Percentiles rank a stretch among this genome's conserved stretches.
Evolutionary conservation across 2,797 vertebrate genomes (phyloP).

Genomic region (Crenichthys baileyi): DNA sequence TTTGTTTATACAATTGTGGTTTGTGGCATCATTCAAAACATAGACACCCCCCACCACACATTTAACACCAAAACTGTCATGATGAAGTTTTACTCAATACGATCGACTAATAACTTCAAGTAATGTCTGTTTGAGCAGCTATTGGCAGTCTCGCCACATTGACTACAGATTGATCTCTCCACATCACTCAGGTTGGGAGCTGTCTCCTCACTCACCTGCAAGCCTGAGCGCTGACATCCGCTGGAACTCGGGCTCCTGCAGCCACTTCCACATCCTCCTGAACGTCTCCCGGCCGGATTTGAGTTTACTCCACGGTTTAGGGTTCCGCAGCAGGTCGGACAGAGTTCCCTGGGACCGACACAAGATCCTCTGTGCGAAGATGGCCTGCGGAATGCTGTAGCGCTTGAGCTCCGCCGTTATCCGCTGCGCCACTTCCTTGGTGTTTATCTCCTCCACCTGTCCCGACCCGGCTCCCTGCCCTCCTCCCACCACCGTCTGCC

Average conservation of each 20-base stretch:
- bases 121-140: slow-evolving; percentile 79
- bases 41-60: slow-evolving; percentile 62
- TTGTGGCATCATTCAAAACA: slow-evolving; percentile 74
- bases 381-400: slow-evolving; percentile 98
- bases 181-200: slow-evolving; percentile 76
- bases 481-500: slow-evolving; percentile 82
- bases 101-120: slow-evolving; percentile 81
- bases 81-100: slow-evolving; percentile 80
- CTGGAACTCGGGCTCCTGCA: slow-evolving; percentile 98
- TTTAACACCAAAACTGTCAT: slow-evolving; percentile 76
- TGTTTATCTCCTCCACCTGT: slow-evolving; percentile 97
- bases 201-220: slow-evolving; percentile 89
- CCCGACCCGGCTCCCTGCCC: slow-evolving; percentile 85
- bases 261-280: slow-evolving; percentile 99
- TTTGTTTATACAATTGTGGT: slow-evolving; percentile 65
- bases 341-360: slow-evolving; percentile 98
- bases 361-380: slow-evolving; percentile 98
- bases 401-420: slow-evolving; percentile 98
- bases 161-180: slow-evolving; percentile 79
- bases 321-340: slow-evolving; percentile 96
- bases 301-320: slow-evolving; percentile 99
- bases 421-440: slow-evolving; percentile 96
- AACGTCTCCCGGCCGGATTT: slow-evolving; percentile 98
- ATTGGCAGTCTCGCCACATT: slow-evolving; percentile 82
- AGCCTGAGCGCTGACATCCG: slow-evolving; percentile 97